Percentiles rank a stretch among this genome's conserved stretches.
These are phyloP conservation scores for Cataglyphis rosenhaueri DNA, from an alignment of 2,888 invertebrate genomes.

Conservation along the genomic window DNA sequence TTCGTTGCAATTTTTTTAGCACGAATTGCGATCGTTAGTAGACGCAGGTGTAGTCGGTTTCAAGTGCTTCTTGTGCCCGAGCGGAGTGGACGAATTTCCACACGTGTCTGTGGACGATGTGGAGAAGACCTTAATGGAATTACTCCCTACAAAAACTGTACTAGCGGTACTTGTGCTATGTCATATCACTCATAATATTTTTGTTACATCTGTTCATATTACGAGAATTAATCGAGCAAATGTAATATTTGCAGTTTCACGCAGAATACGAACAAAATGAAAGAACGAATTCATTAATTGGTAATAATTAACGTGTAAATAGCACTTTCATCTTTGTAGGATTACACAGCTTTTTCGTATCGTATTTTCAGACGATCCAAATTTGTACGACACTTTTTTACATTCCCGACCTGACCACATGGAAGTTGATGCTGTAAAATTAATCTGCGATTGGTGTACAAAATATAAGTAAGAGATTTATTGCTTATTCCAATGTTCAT, in stretches of 20 bases:
- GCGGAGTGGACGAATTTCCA: slow-evolving; percentile 90
- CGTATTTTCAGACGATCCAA: slow-evolving; percentile 85
- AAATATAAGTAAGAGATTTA: slow-evolving; percentile 86
- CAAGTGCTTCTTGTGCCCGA: slow-evolving; percentile 90
- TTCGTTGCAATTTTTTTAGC: slow-evolving; percentile 82
- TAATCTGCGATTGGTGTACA: slow-evolving; percentile 87
- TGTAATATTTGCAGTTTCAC: slow-evolving; percentile 88
- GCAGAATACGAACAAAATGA: slow-evolving; percentile 87
- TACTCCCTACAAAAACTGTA: slow-evolving; percentile 88
- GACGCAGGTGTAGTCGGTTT: slow-evolving; percentile 91
- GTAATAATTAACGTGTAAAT: slow-evolving; percentile 77
- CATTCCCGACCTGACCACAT: slow-evolving; percentile 88
- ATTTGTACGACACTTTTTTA: slow-evolving; percentile 89
- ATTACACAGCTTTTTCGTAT: neutral
- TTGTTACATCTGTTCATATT: slow-evolving; percentile 12
- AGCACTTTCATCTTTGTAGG: neutral
- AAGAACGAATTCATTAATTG: neutral
- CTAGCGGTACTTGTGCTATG: slow-evolving; percentile 87
- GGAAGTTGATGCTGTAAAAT: slow-evolving; percentile 89
- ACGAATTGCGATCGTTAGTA: slow-evolving; percentile 87
- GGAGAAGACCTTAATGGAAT: slow-evolving; percentile 87
- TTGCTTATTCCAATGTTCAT: slow-evolving; percentile 5
- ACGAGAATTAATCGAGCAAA: slow-evolving; percentile 3
- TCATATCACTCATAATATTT: slow-evolving; percentile 21
- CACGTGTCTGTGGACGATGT: slow-evolving; percentile 88